A percentile compares a stretch with the other conserved stretches of the same genome.
These are phyloP conservation scores for Synergus umbraculus DNA, from an alignment of 2,888 invertebrate genomes.

Conservation along the genomic window DNA sequence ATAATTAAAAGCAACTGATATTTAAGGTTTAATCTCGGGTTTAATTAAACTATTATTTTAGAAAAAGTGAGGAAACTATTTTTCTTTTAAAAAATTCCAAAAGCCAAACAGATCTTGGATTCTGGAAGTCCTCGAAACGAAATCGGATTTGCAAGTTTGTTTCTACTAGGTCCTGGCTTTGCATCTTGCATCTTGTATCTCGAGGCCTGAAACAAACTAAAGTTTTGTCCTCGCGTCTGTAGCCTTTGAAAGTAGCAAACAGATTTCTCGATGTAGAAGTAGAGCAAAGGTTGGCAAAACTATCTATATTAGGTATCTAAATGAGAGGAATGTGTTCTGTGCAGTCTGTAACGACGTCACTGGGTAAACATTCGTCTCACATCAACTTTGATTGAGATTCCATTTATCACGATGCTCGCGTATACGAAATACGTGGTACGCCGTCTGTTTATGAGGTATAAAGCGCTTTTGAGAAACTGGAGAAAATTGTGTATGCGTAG, in stretches of 20 bases:
- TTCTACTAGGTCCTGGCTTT: slow-evolving; percentile 52
- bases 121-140: slow-evolving; percentile 50
- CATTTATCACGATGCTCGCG: slow-evolving; percentile 46
- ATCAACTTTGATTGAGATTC: slow-evolving; percentile 52
- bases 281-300: slow-evolving; percentile 35
- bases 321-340: slow-evolving; percentile 60
- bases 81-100: neutral
- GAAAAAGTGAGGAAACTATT: neutral
- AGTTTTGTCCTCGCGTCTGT: neutral
- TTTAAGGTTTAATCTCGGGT: no score
- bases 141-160: slow-evolving; percentile 68
- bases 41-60: no score
- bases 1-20: no score
- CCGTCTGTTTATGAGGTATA: neutral
- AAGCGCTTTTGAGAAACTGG: neutral
- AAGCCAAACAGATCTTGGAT: neutral
- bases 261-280: slow-evolving; percentile 1
- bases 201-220: slow-evolving; percentile 45
- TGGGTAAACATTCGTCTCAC: slow-evolving; percentile 44
- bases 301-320: slow-evolving; percentile 53
- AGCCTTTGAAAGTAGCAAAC: slow-evolving; percentile 27
- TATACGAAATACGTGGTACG: slow-evolving; percentile 26
- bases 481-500: slow-evolving; percentile 5
- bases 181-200: slow-evolving; percentile 51
- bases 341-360: slow-evolving; percentile 50